Evolutionary conservation across 2,888 invertebrate species (phyloP).

Genomic region (Malthinus flaveolus): DNA sequence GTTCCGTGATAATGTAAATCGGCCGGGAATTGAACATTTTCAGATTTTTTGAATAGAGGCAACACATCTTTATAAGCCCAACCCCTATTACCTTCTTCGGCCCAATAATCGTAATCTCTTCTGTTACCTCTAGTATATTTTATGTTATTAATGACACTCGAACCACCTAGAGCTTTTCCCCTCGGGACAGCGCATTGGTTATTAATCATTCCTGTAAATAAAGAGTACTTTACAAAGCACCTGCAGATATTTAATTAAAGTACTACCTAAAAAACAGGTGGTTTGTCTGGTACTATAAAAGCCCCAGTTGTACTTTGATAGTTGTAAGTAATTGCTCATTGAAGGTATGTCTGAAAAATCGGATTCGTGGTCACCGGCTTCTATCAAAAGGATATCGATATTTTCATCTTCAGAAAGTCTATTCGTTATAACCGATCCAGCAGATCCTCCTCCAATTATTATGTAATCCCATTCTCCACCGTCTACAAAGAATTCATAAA

Average conservation of each 20-base stretch:
- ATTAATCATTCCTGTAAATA: not conserved
- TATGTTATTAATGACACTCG: slow-evolving; percentile 80
- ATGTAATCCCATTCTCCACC: not conserved
- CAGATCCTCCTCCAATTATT: not conserved
- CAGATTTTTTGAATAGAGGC: slow-evolving; percentile 45
- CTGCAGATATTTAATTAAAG: not conserved
- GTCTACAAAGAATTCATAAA: not conserved
- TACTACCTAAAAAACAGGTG: not conserved
- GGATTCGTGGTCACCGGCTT: not conserved
- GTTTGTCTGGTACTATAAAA: not conserved
- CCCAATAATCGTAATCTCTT: slow-evolving; percentile 34
- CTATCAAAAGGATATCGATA: not conserved
- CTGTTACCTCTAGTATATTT: slow-evolving; percentile 76
- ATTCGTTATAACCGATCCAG: not conserved
- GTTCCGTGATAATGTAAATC: slow-evolving; percentile 67
- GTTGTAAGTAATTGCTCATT: not conserved
- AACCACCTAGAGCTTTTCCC: slow-evolving; percentile 63
- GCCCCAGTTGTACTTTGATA: not conserved
- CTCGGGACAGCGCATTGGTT: not conserved
- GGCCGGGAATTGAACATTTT: slow-evolving; percentile 50
- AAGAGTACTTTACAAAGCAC: not conserved
- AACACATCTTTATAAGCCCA: slow-evolving; percentile 53
- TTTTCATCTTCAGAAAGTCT: not conserved
- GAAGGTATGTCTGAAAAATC: not conserved
- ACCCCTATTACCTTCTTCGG: slow-evolving; percentile 44